Evolutionary conservation across 2,797 vertebrate species (phyloP).

Genomic region (Lepus oiostolus): DNA sequence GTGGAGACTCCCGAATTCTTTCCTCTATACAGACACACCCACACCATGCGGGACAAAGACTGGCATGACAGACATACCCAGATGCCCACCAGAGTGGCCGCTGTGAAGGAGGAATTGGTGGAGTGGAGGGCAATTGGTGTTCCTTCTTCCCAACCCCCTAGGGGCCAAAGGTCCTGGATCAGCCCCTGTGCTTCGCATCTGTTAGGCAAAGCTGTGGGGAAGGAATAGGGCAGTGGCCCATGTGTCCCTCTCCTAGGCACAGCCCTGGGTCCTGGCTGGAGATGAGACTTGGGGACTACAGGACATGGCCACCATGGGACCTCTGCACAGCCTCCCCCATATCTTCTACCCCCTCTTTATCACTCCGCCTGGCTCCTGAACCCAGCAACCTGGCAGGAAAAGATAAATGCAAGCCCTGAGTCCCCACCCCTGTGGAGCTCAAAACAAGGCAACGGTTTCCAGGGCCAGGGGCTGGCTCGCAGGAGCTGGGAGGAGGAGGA

Average conservation of each 20-base stretch:
- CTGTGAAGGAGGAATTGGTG: background rate
- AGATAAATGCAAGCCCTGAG: slow-evolving; percentile 57
- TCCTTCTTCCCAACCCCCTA: background rate
- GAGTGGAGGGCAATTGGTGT: background rate
- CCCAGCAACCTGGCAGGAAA: slow-evolving; percentile 76
- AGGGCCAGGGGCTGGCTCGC: slow-evolving; percentile 26
- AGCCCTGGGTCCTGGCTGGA: background rate
- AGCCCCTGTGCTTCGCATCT: background rate
- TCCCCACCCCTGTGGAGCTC: slow-evolving; percentile 41
- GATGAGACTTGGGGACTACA: background rate
- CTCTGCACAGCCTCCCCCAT: background rate
- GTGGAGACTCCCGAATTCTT: background rate
- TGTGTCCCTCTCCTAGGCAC: background rate
- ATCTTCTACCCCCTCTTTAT: slow-evolving; percentile 5
- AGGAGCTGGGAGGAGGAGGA: slow-evolving; percentile 32
- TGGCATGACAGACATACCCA: background rate
- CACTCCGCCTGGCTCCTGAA: slow-evolving; percentile 47
- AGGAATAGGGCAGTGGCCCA: background rate
- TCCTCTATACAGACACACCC: background rate
- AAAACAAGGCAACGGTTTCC: slow-evolving; percentile 48
- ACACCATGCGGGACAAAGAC: background rate
- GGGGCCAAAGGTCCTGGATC: background rate
- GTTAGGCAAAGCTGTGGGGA: slow-evolving; percentile 8
- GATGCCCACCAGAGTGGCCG: too few relatives aligned
- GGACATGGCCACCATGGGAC: background rate